phyloP scores from a whole-genome alignment of 2,888 invertebrate species.

The Drepana falcataria region DNA sequence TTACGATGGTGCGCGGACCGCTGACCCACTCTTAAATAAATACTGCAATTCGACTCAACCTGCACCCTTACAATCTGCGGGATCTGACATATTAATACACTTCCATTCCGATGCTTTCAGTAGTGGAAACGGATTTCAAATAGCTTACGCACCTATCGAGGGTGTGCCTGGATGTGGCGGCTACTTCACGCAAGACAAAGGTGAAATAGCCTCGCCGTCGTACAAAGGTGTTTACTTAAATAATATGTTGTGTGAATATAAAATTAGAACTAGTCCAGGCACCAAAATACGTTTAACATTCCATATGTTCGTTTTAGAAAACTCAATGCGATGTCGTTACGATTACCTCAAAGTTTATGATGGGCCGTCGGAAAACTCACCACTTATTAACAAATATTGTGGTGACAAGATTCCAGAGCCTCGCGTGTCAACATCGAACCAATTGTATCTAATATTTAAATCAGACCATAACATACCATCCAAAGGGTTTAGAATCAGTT shows the following conservation, averaged over 20 bases:
- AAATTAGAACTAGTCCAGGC: constrained; percentile 82
- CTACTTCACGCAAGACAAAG: constrained; percentile 80
- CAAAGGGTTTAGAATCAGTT: constrained; percentile 54
- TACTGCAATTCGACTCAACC: constrained; percentile 88
- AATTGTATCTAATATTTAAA: constrained; percentile 73
- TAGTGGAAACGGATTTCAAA: constrained; percentile 90
- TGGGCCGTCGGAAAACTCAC: constrained; percentile 80
- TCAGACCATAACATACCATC: constrained; percentile 46
- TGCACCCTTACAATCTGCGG: constrained; percentile 83
- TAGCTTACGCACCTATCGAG: constrained; percentile 85
- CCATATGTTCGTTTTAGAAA: constrained; percentile 81
- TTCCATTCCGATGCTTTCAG: constrained; percentile 88
- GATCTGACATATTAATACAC: constrained; percentile 81
- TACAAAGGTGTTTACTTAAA: constrained; percentile 74
- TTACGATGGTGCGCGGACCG: constrained; percentile 70
- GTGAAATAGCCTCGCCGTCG: constrained; percentile 82
- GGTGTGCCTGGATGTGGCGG: constrained; percentile 92
- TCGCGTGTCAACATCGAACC: constrained; percentile 80
- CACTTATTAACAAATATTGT: constrained; percentile 87
- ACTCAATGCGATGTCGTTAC: constrained; percentile 76
- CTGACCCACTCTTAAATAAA: constrained; percentile 77
- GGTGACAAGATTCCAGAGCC: constrained; percentile 80
- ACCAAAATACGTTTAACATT: constrained; percentile 83
- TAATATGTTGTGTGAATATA: constrained; percentile 87
- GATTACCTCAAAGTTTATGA: constrained; percentile 83